Base-by-base conservation (phyloP, 1,140 invertebrate genomes). In the Zaprionus vittiger region DNA sequence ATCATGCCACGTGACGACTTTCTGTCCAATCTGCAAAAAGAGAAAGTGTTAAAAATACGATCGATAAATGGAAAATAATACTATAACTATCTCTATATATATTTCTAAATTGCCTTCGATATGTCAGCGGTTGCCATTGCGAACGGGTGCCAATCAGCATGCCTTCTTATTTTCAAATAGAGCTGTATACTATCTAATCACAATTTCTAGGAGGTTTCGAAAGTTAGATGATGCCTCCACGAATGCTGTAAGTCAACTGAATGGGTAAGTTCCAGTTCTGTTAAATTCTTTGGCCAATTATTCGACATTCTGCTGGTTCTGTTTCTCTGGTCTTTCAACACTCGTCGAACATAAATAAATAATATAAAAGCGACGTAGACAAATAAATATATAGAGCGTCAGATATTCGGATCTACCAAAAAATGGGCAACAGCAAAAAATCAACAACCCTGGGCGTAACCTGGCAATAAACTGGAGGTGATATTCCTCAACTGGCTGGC, bases 1-100 rank as follows among this genome's bases (percentile, higher is more conserved):
- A 97, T 95, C 96, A 97, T 97, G 61, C 96, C 96, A 79, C 97
- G 95, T 24, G 96, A 97, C 22, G 96, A 97, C 93, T 96, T 97
- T 77, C 96, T 94, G 93, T 97, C 96, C 93, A 97, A 95, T 93
- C 95, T 96, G 93, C 26, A 93, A 93, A n/a, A 54, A 34, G 47
- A 66, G 52, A 70, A 59, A 28, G 31, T 37, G 5, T 62, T 59
- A 41, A 17, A 70, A 12, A 14, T 44, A 34, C 22, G 12, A 17
- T 17, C 28, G 17, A 22, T 37, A 41, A 31, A 38, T 31, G 14
- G 31, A 38, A 15, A 28, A 55, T 62, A 47, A 52, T 56, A 60
- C 26, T 52, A 47, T 37, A 26, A 66, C 49, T 28, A 34, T 55
- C 3, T 60, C 56, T 52, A 14, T 52, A 52, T 52, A 38, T 61